Evolutionary conservation across 2,888 invertebrate species (phyloP).

Genomic region (Drosophila hamatofila): DNA sequence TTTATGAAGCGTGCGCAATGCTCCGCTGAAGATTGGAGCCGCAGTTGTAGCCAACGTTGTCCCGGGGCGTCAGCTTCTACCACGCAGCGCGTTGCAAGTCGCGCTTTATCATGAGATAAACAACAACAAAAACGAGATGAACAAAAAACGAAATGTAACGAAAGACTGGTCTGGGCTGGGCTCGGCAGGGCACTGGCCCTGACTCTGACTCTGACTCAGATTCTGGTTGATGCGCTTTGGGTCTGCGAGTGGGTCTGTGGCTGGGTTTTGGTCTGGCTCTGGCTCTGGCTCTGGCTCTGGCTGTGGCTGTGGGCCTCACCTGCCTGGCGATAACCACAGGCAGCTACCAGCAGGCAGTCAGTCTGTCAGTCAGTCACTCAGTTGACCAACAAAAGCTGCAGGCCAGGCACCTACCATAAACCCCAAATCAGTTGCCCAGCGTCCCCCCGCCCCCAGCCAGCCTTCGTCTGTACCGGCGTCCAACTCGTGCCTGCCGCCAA

Average conservation of each 20-base stretch:
- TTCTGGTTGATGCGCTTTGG: slow-evolving; percentile 8
- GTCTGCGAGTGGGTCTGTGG: slow-evolving; percentile 11
- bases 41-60: slow-evolving; percentile 25
- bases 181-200: slow-evolving; percentile 28
- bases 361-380: slow-evolving; percentile 41
- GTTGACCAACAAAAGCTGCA: slow-evolving; percentile 64
- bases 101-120: slow-evolving; percentile 80
- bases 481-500: slow-evolving; percentile 69
- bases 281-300: slow-evolving; percentile 11
- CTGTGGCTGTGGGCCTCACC: slow-evolving; percentile 55
- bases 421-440: slow-evolving; percentile 15
- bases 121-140: slow-evolving; percentile 25
- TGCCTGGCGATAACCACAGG: slow-evolving; percentile 68
- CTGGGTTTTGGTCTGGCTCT: slow-evolving; percentile 13
- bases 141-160: slow-evolving; percentile 21
- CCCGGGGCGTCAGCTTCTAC: slow-evolving; percentile 63
- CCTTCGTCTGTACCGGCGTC: slow-evolving; percentile 20
- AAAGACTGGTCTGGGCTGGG: slow-evolving; percentile 23
- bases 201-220: slow-evolving; percentile 22
- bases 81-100: slow-evolving; percentile 78
- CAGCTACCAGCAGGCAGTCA: slow-evolving; percentile 42
- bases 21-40: slow-evolving; percentile 40
- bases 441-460: neutral
- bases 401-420: slow-evolving; percentile 36
- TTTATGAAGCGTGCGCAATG: slow-evolving; percentile 72